These are phyloP conservation scores for Manacus vitellinus DNA, from an alignment of 2,113 vertebrate species.

Conservation along the genomic window DNA sequence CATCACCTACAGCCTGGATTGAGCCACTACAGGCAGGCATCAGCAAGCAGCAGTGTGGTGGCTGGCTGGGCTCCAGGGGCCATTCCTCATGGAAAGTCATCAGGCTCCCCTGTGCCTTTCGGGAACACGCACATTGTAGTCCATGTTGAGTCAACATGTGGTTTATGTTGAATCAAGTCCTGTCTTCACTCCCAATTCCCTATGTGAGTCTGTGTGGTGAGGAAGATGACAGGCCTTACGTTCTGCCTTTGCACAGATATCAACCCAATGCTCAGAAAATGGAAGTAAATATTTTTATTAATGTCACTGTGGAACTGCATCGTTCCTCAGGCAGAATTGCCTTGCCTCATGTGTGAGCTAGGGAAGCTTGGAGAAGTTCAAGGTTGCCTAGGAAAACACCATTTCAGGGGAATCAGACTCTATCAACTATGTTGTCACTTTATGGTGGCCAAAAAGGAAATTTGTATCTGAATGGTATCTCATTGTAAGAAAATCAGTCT, in stretches of 20 bases:
- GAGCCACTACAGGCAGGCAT: background rate
- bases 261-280: background rate
- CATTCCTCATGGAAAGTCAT: background rate
- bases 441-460: background rate
- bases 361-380: background rate
- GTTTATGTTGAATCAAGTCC: background rate
- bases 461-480: background rate
- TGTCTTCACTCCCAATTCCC: background rate
- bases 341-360: background rate
- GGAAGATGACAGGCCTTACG: background rate
- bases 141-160: rapidly evolving
- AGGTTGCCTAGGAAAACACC: background rate
- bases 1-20: rapidly evolving
- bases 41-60: background rate
- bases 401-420: background rate
- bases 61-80: background rate
- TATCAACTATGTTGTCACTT: background rate
- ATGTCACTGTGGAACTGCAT: background rate
- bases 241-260: background rate
- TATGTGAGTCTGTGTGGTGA: background rate
- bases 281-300: background rate
- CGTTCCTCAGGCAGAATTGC: background rate
- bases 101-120: background rate
- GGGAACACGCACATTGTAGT: rapidly evolving
- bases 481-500: background rate